phyloP scores from a whole-genome alignment of 2,113 vertebrate genomes.

The Mormoops blainvillei region DNA sequence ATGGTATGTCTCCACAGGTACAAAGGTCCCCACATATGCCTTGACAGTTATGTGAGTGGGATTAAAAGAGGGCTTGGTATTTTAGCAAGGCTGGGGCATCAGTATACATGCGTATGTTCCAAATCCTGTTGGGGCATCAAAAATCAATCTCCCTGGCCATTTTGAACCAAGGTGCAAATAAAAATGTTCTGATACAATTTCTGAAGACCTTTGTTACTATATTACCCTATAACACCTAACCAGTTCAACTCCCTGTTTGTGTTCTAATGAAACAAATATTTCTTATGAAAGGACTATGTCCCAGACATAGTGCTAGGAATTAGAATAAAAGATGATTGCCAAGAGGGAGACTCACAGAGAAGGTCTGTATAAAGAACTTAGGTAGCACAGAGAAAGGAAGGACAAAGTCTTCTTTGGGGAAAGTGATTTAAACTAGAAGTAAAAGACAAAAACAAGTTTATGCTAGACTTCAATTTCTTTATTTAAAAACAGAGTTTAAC shows the following conservation, averaged over 20 bases:
- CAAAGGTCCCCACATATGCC: neutral
- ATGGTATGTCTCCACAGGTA: neutral
- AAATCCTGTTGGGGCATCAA: neutral
- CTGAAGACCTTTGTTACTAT: neutral
- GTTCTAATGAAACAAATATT: neutral
- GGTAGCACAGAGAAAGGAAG: neutral
- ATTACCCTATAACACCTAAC: neutral
- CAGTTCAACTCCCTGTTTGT: neutral
- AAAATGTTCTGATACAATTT: neutral
- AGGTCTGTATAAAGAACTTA: neutral
- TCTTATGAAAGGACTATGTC: neutral
- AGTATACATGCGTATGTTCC: neutral
- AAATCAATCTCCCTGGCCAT: neutral
- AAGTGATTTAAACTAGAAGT: neutral
- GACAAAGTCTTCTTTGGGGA: neutral
- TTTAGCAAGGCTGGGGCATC: neutral
- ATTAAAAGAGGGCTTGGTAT: neutral
- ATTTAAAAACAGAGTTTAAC: neutral
- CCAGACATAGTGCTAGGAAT: neutral
- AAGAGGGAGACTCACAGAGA: neutral
- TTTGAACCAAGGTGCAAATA: neutral
- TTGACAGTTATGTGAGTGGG: neutral
- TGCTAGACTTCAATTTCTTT: neutral
- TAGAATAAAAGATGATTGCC: neutral
- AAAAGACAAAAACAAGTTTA: neutral